Base-by-base conservation (phyloP, 1,140 invertebrate genomes). In the Ganaspis sp. region DNA sequence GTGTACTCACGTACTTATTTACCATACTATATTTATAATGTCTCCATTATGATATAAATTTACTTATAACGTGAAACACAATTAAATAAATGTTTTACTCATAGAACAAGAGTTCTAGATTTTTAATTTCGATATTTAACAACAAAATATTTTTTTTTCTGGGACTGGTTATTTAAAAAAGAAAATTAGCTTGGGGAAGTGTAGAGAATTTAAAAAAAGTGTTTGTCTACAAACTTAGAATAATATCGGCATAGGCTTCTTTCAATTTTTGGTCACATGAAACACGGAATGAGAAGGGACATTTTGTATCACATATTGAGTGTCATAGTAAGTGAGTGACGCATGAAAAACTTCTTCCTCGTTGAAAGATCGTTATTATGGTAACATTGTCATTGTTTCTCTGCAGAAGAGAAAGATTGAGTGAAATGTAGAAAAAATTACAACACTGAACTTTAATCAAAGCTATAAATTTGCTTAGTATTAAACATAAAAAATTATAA, bases 311-410 rank as follows among this genome's bases (percentile, higher is more conserved):
- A 64, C 58, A 64, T 34, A 64, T 64, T 64, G 58, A 64, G 26
- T 64, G 58, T 64, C 23, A 64, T 64, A 64, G 58, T 64, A 64
- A 64, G 58, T 64, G 58, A 64, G 58, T 29, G 58, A 64, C 58
- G 58, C 58, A 64, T 64, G 23, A 34, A 64, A 64, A 64, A 15
- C 58, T 64, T 64, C 58, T 64, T 64, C 58, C 23, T 11, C 11
- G 11, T 34, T 11, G 11, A 64, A n/a, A 64, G 58, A 29, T 29
- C 4, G 26, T 3, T 29, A 29, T 15, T 26, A 23, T 12, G 23
- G 54, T 64, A 26, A 64, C 58, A 64, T 64, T 64, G 15, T 29
- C 23, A 64, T 64, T 64, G 23, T 64, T 64, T 64, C 23, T 29
- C 23, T 34, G 12, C 29, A 29, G 6, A 64, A 64, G 58, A 64